Conservation (phyloP, 2,113 vertebrate genomes). For the Campylomormyrus tamandua region DNA sequence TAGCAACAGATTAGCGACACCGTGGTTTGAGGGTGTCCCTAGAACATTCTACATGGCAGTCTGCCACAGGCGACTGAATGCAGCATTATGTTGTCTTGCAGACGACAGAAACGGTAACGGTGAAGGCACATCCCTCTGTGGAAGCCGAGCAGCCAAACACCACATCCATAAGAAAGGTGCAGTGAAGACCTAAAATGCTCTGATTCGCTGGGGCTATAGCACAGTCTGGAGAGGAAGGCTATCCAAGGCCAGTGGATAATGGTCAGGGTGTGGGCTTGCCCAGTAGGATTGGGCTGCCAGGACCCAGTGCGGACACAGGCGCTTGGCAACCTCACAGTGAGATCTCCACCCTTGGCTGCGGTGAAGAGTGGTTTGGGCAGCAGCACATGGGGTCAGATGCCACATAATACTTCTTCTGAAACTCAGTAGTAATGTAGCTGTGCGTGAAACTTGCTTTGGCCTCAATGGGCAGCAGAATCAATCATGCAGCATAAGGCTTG, state of each 20-base stretch:
- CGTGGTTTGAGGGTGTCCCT: neutral
- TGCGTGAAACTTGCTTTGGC: neutral
- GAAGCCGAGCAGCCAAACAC: neutral
- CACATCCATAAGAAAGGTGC: neutral
- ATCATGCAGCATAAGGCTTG: neutral
- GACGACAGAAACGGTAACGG: neutral
- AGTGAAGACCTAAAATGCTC: neutral
- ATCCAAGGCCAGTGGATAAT: neutral
- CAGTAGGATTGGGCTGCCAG: neutral
- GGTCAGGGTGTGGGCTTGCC: neutral
- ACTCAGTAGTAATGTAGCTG: neutral
- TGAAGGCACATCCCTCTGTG: neutral
- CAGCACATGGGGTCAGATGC: neutral
- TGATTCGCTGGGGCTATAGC: neutral
- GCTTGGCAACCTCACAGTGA: neutral
- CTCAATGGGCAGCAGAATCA: neutral
- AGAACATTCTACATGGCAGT: neutral
- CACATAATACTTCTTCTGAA: neutral
- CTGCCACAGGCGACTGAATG: neutral
- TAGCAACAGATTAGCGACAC: neutral
- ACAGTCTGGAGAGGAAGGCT: neutral
- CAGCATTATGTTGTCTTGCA: constrained; percentile 25
- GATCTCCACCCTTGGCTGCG: neutral
- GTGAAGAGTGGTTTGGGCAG: neutral
- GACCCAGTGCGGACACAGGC: neutral